Conservation (phyloP, 2,113 vertebrate species). For the Bambusicola thoracicus region DNA sequence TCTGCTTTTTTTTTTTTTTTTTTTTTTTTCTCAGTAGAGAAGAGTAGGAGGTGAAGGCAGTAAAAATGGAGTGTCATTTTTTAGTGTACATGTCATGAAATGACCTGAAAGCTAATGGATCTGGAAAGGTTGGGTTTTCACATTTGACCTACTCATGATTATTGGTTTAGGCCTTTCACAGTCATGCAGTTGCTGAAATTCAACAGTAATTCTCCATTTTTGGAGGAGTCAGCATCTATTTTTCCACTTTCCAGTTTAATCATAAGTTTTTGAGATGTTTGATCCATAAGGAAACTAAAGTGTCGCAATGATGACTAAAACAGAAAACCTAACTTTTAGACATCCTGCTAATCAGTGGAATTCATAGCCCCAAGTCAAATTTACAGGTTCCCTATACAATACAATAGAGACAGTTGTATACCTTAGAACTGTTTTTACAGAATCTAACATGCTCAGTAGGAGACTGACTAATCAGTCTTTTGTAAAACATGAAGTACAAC, state of each 20-base stretch:
- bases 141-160: slow-evolving; percentile 30
- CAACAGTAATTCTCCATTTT: slow-evolving; percentile 31
- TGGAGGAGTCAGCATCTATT: slow-evolving; percentile 37
- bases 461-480: background rate
- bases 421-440: background rate
- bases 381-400: background rate
- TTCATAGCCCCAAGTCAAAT: background rate
- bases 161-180: slow-evolving; percentile 20
- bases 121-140: background rate
- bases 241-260: slow-evolving; percentile 41
- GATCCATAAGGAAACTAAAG: background rate
- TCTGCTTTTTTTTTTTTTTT: background rate
- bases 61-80: background rate
- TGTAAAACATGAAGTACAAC: background rate
- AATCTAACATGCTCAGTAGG: background rate
- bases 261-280: background rate
- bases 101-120: slow-evolving; percentile 20
- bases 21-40: background rate
- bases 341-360: background rate
- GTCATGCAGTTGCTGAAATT: slow-evolving; percentile 31
- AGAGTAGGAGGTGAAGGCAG: background rate
- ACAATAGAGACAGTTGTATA: background rate
- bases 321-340: background rate
- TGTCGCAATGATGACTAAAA: background rate
- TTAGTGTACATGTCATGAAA: background rate